These are phyloP conservation scores for Zygogramma bicolorata DNA, from an alignment of 2,888 invertebrate species.

Conservation along the genomic window DNA sequence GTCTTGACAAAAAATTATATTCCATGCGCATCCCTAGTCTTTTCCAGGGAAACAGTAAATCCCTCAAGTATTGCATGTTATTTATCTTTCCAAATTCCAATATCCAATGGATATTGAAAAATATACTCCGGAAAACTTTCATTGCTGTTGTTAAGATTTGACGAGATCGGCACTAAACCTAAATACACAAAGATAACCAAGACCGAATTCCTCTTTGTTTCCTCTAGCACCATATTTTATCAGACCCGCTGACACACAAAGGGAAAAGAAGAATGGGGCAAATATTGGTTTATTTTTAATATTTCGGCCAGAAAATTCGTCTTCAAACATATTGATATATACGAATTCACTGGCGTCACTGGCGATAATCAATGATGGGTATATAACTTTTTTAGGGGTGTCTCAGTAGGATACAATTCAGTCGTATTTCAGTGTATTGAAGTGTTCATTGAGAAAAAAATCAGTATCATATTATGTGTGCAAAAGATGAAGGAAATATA, in stretches of 20 bases:
- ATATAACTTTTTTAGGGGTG: not conserved
- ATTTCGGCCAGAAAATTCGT: conserved; percentile 28
- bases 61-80: no score
- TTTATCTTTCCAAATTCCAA: not conserved
- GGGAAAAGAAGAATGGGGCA: conserved; percentile 31
- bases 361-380: conserved; percentile 2
- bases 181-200: conserved; percentile 27
- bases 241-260: conserved; percentile 36
- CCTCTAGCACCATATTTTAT: conserved; percentile 24
- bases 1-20: no score
- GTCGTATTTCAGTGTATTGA: no score
- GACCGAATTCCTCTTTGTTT: conserved; percentile 25
- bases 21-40: no score
- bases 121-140: not conserved
- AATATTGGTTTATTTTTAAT: conserved; percentile 40
- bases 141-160: not conserved
- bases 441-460: no score
- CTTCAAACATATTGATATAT: conserved; percentile 33
- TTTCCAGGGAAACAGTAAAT: not conserved
- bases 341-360: not conserved
- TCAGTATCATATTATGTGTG: no score
- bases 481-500: no score
- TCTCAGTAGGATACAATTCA: no score
- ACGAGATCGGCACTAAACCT: conserved; percentile 18
- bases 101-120: not conserved